Base-by-base conservation (phyloP, 1,140 invertebrate species). In the Drosophila sproati region DNA sequence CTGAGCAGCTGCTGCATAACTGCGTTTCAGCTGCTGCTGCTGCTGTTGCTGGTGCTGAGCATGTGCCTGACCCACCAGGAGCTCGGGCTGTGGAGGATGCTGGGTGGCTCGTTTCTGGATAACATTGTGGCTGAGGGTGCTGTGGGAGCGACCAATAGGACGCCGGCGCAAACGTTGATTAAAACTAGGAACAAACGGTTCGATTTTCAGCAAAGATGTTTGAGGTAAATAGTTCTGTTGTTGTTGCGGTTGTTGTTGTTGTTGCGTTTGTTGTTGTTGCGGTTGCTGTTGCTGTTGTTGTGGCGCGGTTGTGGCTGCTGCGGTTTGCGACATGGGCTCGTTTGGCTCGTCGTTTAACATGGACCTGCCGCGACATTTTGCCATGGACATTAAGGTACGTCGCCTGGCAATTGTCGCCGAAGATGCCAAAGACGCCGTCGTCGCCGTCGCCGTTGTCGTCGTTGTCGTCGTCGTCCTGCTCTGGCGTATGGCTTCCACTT, bases 161-260 rank as follows among this genome's bases (percentile, higher is more conserved):
- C 94, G 93, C 82, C 94, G 93, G 63, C 93, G 88, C 71, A 93
- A 88, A 79, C 93, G 71, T 69, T 92, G 85, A 73, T 83, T 89
- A 75, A 92, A 81, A 81, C 93, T 93, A 78, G 95, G 94, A 86
- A 95, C 93, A 57, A 94, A 94, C 74, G 94, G 94, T 81, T 93
- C 94, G 79, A 95, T 94, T 69, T 94, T 94, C 69, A 95, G 92
- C 80, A 95, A 94, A 87, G 94, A 92, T 82, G 93, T 93, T 82
- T 92, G 91, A 72, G 91, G 90, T 80, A 89, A 77, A 74, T 91
- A 87, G 78, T 78, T 87, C 76, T 91, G 82, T 82, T 81, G 80
- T 83, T 77, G 79, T 50, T 63, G 61, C 51, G 41, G 74, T 59
- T 51, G 73, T 61, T 71, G 78, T 70, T 52, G 69, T 54, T 56